phyloP scores from a whole-genome alignment of 2,113 vertebrate species.

The Pedionomus torquatus region DNA sequence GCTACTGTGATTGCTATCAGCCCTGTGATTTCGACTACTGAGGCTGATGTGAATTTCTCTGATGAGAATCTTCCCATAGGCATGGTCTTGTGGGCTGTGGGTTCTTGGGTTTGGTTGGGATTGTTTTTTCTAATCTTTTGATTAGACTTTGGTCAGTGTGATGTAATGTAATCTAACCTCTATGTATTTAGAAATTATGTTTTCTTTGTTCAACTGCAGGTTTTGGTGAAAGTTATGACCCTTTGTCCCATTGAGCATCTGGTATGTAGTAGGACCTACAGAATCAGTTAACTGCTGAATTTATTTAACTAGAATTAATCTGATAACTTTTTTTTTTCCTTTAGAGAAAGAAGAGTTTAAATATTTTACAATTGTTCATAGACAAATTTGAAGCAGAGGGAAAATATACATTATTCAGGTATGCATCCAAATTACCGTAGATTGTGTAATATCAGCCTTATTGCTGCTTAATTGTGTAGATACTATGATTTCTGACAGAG shows the following conservation, averaged over 20 bases:
- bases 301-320: not conserved
- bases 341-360: conserved; percentile 86
- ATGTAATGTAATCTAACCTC: not conserved
- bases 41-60: not conserved
- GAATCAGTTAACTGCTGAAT: not conserved
- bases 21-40: not conserved
- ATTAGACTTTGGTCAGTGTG: not conserved
- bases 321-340: conserved; percentile 5
- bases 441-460: not conserved
- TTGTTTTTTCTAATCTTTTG: not conserved
- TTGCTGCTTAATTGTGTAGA: not conserved
- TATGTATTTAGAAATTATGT: not conserved
- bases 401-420: conserved; percentile 94
- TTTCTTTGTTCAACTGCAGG: conserved; percentile 74
- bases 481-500: not conserved
- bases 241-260: conserved; percentile 88
- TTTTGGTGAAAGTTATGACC: conserved; percentile 85
- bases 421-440: conserved; percentile 1
- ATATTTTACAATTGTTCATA: conserved; percentile 88
- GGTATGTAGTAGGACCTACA: conserved; percentile 78
- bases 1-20: no score
- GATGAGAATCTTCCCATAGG: not conserved
- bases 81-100: not conserved
- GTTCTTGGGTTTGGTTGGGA: not conserved
- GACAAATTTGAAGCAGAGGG: conserved; percentile 88